Percentiles rank a stretch among this genome's conserved stretches.
These are phyloP conservation scores for Eonycteris spelaea DNA, from an alignment of 2,113 vertebrate species.

Conservation along the genomic window DNA sequence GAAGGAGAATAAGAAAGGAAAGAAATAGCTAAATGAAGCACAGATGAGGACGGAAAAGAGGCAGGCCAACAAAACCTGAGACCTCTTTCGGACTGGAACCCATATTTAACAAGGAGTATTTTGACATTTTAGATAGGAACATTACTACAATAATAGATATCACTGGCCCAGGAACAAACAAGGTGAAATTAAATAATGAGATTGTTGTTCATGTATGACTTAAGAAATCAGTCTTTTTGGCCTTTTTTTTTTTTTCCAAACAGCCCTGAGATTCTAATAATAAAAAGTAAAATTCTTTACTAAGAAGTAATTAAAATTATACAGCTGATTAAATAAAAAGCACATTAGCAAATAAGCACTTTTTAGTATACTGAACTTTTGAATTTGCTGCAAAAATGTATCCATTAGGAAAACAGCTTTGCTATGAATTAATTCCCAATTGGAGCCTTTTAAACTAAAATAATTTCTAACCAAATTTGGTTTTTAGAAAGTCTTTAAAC, in stretches of 20 bases:
- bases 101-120: background rate
- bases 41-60: background rate
- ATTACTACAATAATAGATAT: background rate
- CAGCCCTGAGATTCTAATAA: background rate
- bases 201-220: background rate
- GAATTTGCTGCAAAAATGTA: constrained; percentile 46
- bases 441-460: constrained; percentile 40
- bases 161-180: background rate
- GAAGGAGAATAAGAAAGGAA: background rate
- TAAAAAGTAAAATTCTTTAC: constrained; percentile 17
- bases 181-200: background rate
- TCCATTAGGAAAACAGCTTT: constrained; percentile 5
- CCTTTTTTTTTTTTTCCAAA: background rate
- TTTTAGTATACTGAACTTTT: constrained; percentile 29
- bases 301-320: constrained; percentile 50
- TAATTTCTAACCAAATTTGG: background rate
- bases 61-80: background rate
- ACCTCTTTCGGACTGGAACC: background rate
- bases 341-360: constrained; percentile 38
- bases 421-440: constrained; percentile 5
- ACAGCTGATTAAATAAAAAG: constrained; percentile 57
- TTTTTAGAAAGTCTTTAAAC: constrained; percentile 43
- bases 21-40: background rate
- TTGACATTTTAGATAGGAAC: background rate
- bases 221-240: background rate